These are phyloP conservation scores for Harpagus bidentatus DNA, from an alignment of 2,113 vertebrate species.

Conservation along the genomic window DNA sequence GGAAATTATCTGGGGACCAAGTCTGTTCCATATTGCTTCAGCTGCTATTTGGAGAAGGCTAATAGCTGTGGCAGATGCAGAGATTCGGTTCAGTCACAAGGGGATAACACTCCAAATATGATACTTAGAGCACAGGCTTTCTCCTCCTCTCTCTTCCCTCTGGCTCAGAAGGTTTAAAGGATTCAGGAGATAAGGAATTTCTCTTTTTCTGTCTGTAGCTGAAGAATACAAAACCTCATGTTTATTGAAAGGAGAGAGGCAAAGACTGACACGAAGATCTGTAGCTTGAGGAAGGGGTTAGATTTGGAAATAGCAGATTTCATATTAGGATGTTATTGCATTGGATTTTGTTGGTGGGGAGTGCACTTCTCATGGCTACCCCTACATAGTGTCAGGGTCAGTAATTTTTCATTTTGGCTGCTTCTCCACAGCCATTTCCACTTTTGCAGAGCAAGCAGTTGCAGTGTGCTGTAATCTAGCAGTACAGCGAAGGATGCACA, in stretches of 20 bases:
- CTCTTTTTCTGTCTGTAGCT: not conserved
- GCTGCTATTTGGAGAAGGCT: conserved; percentile 40
- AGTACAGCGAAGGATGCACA: not conserved
- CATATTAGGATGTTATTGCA: not conserved
- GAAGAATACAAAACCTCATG: not conserved
- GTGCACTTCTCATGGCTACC: not conserved
- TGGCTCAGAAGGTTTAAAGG: not conserved
- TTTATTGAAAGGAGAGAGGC: not conserved
- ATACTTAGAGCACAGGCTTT: not conserved
- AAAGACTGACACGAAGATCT: not conserved
- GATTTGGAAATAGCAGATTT: not conserved
- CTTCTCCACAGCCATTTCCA: not conserved
- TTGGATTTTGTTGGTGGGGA: not conserved
- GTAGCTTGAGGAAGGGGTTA: not conserved
- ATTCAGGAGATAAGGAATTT: not conserved
- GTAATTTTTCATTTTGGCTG: not conserved
- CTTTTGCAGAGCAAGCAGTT: not conserved
- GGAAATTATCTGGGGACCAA: conserved; percentile 48
- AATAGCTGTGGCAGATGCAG: conserved; percentile 34
- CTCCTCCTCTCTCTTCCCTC: not conserved
- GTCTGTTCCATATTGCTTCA: conserved; percentile 47
- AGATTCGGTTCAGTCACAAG: not conserved
- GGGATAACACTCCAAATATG: conserved; percentile 21
- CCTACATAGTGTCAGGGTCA: not conserved
- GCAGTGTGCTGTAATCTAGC: not conserved